A percentile compares a stretch with the other conserved stretches of the same genome.
These are phyloP conservation scores for Centropus bengalensis DNA, from an alignment of 2,113 vertebrate genomes.

Conservation along the genomic window DNA sequence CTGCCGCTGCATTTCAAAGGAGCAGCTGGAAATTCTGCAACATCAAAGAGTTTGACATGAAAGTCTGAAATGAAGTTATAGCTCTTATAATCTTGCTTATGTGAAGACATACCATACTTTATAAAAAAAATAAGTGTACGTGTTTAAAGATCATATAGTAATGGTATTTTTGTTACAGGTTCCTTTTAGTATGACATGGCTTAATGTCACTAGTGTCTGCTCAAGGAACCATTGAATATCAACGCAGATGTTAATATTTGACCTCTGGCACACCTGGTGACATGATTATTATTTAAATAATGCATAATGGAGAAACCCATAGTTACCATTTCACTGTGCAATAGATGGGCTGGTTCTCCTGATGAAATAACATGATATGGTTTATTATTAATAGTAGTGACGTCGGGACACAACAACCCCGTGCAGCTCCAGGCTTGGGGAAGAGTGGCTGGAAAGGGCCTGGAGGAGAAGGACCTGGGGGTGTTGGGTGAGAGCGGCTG, in stretches of 20 bases:
- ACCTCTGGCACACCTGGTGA: not conserved
- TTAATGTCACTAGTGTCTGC: not conserved
- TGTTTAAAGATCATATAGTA: not conserved
- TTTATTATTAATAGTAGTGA: not conserved
- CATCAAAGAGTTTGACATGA: conserved; percentile 24
- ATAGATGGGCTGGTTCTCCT: not conserved
- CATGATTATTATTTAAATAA: not conserved
- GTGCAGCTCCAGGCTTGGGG: too few relatives aligned
- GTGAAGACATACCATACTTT: not conserved
- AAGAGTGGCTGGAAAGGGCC: too few relatives aligned
- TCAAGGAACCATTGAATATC: not conserved
- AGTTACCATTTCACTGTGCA: not conserved
- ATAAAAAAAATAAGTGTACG: not conserved
- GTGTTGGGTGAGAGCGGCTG: too few relatives aligned
- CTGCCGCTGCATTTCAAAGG: conserved; percentile 52
- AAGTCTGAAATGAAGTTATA: not conserved
- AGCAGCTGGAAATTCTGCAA: conserved; percentile 5
- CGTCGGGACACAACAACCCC: too few relatives aligned
- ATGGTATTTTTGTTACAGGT: not conserved
- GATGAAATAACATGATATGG: not conserved
- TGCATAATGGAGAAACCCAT: not conserved
- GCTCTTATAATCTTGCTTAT: not conserved
- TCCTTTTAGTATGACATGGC: not conserved
- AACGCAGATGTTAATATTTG: not conserved
- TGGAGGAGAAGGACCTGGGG: too few relatives aligned